These are phyloP conservation scores for Agapostemon virescens DNA, from an alignment of 2,888 invertebrate genomes.

Conservation along the genomic window DNA sequence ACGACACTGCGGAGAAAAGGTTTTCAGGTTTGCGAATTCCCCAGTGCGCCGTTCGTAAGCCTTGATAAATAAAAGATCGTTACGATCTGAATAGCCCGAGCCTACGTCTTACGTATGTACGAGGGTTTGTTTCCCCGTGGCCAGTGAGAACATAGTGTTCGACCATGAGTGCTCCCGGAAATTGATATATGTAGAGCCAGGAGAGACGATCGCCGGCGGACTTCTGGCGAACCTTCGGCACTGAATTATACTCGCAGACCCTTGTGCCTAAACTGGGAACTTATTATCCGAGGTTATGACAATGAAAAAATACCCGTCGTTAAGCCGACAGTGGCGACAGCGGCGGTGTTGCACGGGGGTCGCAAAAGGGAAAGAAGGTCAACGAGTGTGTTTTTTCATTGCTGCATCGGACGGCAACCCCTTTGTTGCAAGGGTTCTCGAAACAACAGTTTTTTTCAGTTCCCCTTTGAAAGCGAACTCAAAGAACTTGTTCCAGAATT, in stretches of 20 bases:
- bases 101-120: slow-evolving; percentile 68
- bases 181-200: slow-evolving; percentile 77
- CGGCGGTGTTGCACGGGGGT: slow-evolving; percentile 12
- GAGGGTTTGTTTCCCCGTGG: slow-evolving; percentile 40
- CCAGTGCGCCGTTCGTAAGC: slow-evolving; percentile 72
- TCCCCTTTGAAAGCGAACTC: slow-evolving; percentile 1
- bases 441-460: background rate
- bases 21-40: slow-evolving; percentile 62
- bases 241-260: slow-evolving; percentile 74
- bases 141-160: background rate
- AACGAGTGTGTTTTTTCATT: slow-evolving; percentile 33
- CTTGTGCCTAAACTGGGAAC: slow-evolving; percentile 67
- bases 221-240: slow-evolving; percentile 63
- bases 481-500: background rate
- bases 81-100: slow-evolving; percentile 69
- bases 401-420: background rate
- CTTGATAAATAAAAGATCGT: slow-evolving; percentile 76
- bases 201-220: slow-evolving; percentile 66
- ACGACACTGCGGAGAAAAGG: slow-evolving; percentile 36
- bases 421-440: slow-evolving; percentile 6
- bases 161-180: slow-evolving; percentile 66
- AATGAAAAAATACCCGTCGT: slow-evolving; percentile 70
- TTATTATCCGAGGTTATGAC: slow-evolving; percentile 74
- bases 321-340: slow-evolving; percentile 53
- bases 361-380: slow-evolving; percentile 17